Conservation (phyloP, 2,888 invertebrate genomes). For the Troides helena region DNA sequence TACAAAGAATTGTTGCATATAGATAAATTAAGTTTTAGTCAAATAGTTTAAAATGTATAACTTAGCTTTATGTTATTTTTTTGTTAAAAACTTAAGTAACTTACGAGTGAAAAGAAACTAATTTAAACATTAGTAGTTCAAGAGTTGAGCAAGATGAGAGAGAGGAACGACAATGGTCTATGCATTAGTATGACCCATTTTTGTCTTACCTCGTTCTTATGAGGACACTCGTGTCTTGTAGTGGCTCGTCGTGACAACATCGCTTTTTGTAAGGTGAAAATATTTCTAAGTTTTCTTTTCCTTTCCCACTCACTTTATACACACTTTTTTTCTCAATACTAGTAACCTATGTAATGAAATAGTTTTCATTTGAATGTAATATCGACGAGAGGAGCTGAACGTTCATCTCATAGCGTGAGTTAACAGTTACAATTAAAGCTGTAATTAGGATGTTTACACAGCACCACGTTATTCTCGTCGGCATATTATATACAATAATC, state of each 20-base stretch:
- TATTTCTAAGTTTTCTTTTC: conserved; percentile 5
- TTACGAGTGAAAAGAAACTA: background rate
- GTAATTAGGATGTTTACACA: too few relatives aligned
- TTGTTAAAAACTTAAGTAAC: background rate
- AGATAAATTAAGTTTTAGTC: too few relatives aligned
- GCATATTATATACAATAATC: too few relatives aligned
- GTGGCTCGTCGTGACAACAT: conserved; percentile 11
- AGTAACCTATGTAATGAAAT: background rate
- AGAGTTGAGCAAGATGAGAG: conserved; percentile 3
- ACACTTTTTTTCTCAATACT: background rate
- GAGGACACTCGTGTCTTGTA: conserved; percentile 19
- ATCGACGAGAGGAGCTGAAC: too few relatives aligned
- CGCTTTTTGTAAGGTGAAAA: conserved; percentile 18
- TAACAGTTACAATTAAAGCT: too few relatives aligned
- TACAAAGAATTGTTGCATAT: too few relatives aligned
- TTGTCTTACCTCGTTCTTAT: conserved; percentile 21
- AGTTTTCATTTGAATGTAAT: too few relatives aligned
- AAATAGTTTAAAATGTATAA: background rate
- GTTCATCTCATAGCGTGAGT: too few relatives aligned
- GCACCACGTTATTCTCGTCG: too few relatives aligned
- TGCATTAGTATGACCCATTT: conserved; percentile 26
- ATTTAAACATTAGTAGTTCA: background rate
- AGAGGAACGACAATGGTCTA: conserved; percentile 10
- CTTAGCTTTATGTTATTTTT: too few relatives aligned
- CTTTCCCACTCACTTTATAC: background rate